Evolutionary conservation across 2,113 vertebrate genomes (phyloP), one percentile per base, ranked within the genome.

Genomic region (Melospiza georgiana): DNA sequence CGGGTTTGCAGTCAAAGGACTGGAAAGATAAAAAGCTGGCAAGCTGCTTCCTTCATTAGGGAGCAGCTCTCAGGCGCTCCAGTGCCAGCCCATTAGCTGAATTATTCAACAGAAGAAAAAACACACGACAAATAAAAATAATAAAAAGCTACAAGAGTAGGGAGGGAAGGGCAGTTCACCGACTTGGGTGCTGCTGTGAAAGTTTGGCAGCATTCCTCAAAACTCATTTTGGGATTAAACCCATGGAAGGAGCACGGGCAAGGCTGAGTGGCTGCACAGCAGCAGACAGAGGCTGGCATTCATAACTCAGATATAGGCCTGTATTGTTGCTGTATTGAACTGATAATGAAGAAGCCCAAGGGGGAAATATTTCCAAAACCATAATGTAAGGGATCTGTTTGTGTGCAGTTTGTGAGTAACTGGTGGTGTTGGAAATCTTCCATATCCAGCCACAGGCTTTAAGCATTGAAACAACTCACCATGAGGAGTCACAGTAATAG

Each of bases 61-160:
- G 90, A 93, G 7, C 68, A 69, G 82, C 55, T 94, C 94, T 77
- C 59, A 12, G 91, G 87, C 0, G 0, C 62, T 87, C 58, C 48
- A 86, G 54, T 35, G 31, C 68, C 69, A 95, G 86, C 58, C 86
- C 90, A 79, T 92, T 87, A 95, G 69, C 80, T 95, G 84, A 94
- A 96, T 96, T 95, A 97, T 96, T 97, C 83, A 95, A 87, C 61
- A 94, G 90, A 75, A 72, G 19, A 33, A 92, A 88, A 90, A 91
- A 72, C 17, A 66, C 23, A 65, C 1, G 22, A 73, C 44, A 73
- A 93, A 84, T 44, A 72, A 46, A 74, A 61, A 13, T 52, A n/a
- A 41, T 75, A 51, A 54, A 68, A 72, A 51, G 8, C 49, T 84
- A 73, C 59, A 52, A 69, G 69, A 41, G 43, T 4, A 17, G 61